Conservation (phyloP, 2,113 vertebrate genomes). For the Perca flavescens region DNA sequence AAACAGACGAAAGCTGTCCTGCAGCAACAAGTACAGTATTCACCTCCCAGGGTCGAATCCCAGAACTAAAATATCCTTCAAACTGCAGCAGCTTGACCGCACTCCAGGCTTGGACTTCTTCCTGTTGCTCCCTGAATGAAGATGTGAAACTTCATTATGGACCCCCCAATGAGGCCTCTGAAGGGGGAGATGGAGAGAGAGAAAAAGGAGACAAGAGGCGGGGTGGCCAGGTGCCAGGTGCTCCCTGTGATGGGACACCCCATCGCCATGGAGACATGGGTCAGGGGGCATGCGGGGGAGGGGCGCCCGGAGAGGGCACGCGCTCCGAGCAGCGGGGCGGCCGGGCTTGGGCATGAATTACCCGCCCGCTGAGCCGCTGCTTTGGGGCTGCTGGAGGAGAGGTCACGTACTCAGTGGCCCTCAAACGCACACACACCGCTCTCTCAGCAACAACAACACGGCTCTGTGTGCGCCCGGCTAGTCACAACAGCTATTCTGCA, state of each 20-base stretch:
- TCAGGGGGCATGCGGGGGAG: slow-evolving; percentile 35
- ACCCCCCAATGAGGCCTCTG: slow-evolving; percentile 24
- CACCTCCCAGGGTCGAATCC: not conserved
- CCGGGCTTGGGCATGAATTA: slow-evolving; percentile 71
- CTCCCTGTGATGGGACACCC: slow-evolving; percentile 65
- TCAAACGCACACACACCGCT: slow-evolving; percentile 58
- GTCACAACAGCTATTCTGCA: slow-evolving; percentile 66
- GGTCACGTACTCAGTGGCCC: slow-evolving; percentile 75
- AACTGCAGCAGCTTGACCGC: slow-evolving; percentile 12
- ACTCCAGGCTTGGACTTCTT: slow-evolving; percentile 26
- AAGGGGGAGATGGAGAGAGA: slow-evolving; percentile 4
- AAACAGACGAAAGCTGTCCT: not conserved
- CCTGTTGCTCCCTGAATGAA: slow-evolving; percentile 53
- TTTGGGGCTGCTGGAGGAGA: slow-evolving; percentile 58
- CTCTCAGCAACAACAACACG: slow-evolving; percentile 54
- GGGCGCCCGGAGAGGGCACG: slow-evolving; percentile 33
- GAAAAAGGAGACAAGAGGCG: not conserved
- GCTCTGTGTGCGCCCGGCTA: slow-evolving; percentile 46
- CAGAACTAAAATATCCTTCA: slow-evolving; percentile 26
- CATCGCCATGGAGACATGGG: slow-evolving; percentile 60
- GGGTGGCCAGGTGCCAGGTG: slow-evolving; percentile 84
- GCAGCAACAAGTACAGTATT: slow-evolving; percentile 3
- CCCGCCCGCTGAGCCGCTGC: slow-evolving; percentile 57
- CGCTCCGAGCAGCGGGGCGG: slow-evolving; percentile 63
- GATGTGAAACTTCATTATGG: slow-evolving; percentile 60